phyloP scores from a whole-genome alignment of 2,797 vertebrate genomes.

The Pipistrellus pipistrellus region DNA sequence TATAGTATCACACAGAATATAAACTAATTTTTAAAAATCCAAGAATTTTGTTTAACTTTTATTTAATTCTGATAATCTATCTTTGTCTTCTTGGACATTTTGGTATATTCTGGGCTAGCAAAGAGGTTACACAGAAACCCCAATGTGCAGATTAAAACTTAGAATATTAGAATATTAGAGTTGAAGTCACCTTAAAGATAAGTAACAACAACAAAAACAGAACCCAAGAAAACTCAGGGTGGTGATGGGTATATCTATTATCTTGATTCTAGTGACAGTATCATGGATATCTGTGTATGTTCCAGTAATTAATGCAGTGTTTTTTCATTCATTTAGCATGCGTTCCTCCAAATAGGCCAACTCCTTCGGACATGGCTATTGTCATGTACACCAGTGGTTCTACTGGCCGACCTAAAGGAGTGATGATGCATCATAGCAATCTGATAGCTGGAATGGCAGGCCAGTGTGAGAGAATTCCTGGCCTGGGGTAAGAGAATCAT shows the following conservation, averaged over 20 bases:
- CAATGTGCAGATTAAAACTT: slow-evolving; percentile 31
- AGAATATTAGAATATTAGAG: slow-evolving; percentile 8
- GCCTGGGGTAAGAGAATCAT: slow-evolving; percentile 93
- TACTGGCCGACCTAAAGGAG: slow-evolving; percentile 97
- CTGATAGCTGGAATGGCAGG: slow-evolving; percentile 98
- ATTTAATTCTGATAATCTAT: slow-evolving; percentile 28
- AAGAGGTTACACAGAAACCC: neutral
- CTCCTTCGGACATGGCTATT: slow-evolving; percentile 94
- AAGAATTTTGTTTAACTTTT: neutral
- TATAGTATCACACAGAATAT: neutral
- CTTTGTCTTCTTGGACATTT: slow-evolving; percentile 7
- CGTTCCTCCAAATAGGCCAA: slow-evolving; percentile 90
- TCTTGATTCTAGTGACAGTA: neutral
- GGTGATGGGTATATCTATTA: neutral
- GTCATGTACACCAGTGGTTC: slow-evolving; percentile 99
- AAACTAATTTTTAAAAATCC: neutral
- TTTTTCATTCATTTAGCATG: slow-evolving; percentile 87
- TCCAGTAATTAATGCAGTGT: neutral
- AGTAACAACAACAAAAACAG: neutral
- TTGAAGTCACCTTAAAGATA: slow-evolving; percentile 1
- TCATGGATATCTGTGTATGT: neutral
- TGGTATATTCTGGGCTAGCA: slow-evolving; percentile 24
- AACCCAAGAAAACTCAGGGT: neutral
- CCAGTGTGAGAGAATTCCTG: slow-evolving; percentile 97
- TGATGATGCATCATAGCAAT: slow-evolving; percentile 97